A percentile compares a stretch with the other conserved stretches of the same genome.
phyloP scores from a whole-genome alignment of 2,113 vertebrate genomes.

The Zeus faber region DNA sequence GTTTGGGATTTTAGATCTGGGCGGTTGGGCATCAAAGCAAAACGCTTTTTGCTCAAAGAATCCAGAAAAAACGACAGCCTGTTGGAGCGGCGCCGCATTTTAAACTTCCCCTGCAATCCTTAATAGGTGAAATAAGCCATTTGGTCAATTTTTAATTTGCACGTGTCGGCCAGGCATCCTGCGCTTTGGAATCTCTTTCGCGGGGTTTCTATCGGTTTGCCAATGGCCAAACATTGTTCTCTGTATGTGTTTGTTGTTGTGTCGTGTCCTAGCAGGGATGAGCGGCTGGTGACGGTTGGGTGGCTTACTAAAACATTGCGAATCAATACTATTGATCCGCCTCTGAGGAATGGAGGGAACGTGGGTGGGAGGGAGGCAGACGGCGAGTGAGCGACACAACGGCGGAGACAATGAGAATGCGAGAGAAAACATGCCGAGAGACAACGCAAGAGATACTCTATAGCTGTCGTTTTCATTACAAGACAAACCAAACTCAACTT shows the following conservation, averaged over 20 bases:
- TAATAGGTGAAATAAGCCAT: too few relatives aligned
- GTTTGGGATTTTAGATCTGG: too few relatives aligned
- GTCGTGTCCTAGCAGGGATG: slow-evolving; percentile 48
- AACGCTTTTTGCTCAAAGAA: too few relatives aligned
- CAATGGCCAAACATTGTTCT: slow-evolving; percentile 46
- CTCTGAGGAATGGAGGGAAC: slow-evolving; percentile 32
- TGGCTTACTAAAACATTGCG: slow-evolving; percentile 55
- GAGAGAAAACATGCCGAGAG: not conserved
- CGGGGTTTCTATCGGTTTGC: slow-evolving; percentile 34
- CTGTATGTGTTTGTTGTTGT: slow-evolving; percentile 42
- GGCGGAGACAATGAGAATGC: not conserved
- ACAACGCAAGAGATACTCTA: too few relatives aligned
- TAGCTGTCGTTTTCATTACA: too few relatives aligned
- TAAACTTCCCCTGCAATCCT: too few relatives aligned
- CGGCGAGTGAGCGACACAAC: not conserved
- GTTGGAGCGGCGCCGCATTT: too few relatives aligned
- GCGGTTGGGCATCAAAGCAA: too few relatives aligned
- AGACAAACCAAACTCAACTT: not conserved
- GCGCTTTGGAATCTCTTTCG: slow-evolving; percentile 28
- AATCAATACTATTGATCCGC: slow-evolving; percentile 68
- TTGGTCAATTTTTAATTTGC: too few relatives aligned
- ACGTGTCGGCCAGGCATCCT: too few relatives aligned
- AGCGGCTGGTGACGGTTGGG: slow-evolving; percentile 38
- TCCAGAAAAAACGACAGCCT: too few relatives aligned
- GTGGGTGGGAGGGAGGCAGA: slow-evolving; percentile 12